These are phyloP conservation scores for Sinocyclocheilus grahami DNA, from an alignment of 2,113 vertebrate genomes.

Conservation along the genomic window DNA sequence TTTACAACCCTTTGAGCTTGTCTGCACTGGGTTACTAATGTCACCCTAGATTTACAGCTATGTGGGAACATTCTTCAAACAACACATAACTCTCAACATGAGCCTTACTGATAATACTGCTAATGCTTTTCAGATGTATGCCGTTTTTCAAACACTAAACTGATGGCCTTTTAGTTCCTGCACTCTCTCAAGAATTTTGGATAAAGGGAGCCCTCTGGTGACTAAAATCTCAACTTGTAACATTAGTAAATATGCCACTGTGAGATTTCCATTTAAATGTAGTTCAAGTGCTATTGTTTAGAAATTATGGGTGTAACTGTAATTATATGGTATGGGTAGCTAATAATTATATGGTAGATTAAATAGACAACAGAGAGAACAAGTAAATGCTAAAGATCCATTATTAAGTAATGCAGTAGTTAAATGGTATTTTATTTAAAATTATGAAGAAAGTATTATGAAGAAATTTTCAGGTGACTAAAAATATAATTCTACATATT, in stretches of 20 bases:
- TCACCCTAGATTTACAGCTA: constrained; percentile 7
- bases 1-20: not conserved
- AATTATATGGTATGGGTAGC: not conserved
- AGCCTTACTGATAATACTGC: not conserved
- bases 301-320: not conserved
- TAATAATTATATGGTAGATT: not conserved
- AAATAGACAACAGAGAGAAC: not conserved
- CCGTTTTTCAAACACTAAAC: not conserved
- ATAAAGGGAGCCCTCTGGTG: constrained; percentile 58
- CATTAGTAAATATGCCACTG: not conserved
- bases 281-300: not conserved
- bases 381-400: not conserved
- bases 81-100: not conserved
- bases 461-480: not conserved
- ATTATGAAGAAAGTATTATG: not conserved
- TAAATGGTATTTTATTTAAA: not conserved
- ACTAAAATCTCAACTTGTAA: not conserved
- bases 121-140: not conserved
- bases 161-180: not conserved
- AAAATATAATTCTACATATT: not conserved
- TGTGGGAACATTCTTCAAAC: constrained; percentile 6
- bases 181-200: not conserved
- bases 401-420: not conserved
- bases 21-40: not conserved
- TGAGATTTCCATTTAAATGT: not conserved